Conservation (phyloP, 1,140 invertebrate genomes). For the Hirudo medicinalis region DNA sequence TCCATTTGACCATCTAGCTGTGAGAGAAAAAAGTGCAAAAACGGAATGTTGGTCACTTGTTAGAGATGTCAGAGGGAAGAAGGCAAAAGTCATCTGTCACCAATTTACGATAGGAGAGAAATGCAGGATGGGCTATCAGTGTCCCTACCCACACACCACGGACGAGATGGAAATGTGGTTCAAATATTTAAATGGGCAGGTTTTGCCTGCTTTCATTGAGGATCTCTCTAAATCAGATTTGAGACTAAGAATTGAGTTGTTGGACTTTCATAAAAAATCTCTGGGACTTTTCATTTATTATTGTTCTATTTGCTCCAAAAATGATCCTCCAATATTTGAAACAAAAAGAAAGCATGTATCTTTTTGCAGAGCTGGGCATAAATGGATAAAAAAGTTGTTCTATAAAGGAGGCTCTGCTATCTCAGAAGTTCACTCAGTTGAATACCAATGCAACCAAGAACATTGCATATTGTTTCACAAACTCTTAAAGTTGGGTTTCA, state of each 20-base stretch:
- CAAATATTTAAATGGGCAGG: constrained; percentile 7
- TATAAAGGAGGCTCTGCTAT: not conserved
- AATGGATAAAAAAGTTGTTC: not conserved
- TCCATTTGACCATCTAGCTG: not conserved
- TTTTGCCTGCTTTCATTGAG: constrained; percentile 4
- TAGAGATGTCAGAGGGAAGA: constrained; percentile 1
- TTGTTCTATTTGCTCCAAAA: not conserved
- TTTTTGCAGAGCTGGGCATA: not conserved
- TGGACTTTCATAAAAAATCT: not conserved
- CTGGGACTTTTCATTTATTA: not conserved
- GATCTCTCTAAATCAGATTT: constrained; percentile 10
- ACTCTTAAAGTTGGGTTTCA: not conserved
- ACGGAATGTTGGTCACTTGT: not conserved
- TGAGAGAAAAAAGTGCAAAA: not conserved
- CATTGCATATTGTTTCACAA: not conserved
- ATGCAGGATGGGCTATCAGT: constrained; percentile 4
- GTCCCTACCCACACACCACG: constrained; percentile 11
- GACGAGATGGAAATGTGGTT: constrained; percentile 5
- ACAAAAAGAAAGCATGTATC: not conserved
- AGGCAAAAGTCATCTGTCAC: constrained; percentile 2
- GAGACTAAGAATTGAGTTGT: not conserved
- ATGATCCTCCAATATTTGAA: not conserved
- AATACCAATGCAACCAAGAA: not conserved
- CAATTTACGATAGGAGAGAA: not conserved
- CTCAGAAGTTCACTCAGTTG: not conserved